Conservation (phyloP, 2,888 invertebrate species). For the Tortrix viridana region DNA sequence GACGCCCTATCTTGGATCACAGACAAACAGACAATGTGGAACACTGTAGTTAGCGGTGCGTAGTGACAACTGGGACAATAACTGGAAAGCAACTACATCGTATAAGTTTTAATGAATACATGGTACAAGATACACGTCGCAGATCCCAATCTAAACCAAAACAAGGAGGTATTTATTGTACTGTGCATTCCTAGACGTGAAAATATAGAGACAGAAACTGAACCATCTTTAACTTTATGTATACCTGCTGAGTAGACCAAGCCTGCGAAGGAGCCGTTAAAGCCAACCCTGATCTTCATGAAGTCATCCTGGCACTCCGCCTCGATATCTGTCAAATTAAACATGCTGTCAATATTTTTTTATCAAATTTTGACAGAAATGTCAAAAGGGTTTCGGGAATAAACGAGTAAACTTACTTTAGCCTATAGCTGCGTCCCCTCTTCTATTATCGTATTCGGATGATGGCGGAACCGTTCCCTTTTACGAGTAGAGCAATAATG, state of each 20-base stretch:
- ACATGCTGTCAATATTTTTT: not conserved
- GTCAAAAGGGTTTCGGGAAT: too few relatives aligned
- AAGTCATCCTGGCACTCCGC: slow-evolving; percentile 98
- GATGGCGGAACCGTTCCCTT: too few relatives aligned
- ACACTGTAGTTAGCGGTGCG: slow-evolving; percentile 25
- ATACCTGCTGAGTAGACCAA: slow-evolving; percentile 95
- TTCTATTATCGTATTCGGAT: too few relatives aligned
- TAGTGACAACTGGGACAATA: slow-evolving; percentile 31
- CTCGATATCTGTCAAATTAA: slow-evolving; percentile 90
- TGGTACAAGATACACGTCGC: not conserved
- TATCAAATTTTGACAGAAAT: too few relatives aligned
- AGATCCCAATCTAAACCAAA: not conserved
- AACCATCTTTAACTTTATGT: slow-evolving; percentile 33
- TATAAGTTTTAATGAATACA: slow-evolving; percentile 16
- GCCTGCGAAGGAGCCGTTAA: slow-evolving; percentile 95
- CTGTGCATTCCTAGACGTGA: too few relatives aligned
- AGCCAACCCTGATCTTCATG: slow-evolving; percentile 96
- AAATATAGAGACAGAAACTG: too few relatives aligned
- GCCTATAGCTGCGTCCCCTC: too few relatives aligned
- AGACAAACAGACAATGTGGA: slow-evolving; percentile 25
- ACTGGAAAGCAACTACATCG: slow-evolving; percentile 13
- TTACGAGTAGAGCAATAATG: too few relatives aligned
- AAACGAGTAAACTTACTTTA: too few relatives aligned
- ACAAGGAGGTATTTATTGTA: too few relatives aligned
- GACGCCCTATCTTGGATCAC: slow-evolving; percentile 32